These are phyloP conservation scores for Tetrao urogallus DNA, from an alignment of 2,113 vertebrate genomes.

Conservation along the genomic window DNA sequence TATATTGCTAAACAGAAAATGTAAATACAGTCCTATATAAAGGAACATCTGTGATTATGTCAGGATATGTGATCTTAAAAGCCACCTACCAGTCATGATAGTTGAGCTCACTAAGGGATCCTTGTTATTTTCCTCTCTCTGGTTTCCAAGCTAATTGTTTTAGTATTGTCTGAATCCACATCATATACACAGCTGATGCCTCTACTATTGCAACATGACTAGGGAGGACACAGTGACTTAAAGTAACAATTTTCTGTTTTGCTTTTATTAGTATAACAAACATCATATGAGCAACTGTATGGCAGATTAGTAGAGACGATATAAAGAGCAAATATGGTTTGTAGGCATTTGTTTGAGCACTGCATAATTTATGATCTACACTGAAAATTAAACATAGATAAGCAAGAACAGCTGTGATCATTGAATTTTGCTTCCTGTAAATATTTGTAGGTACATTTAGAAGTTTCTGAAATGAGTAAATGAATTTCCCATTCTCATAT, in stretches of 20 bases:
- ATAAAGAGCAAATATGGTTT: not conserved
- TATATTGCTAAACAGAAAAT: not conserved
- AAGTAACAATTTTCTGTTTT: not conserved
- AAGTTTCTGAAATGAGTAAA: not conserved
- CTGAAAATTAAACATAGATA: not conserved
- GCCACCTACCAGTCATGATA: no score
- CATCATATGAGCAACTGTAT: not conserved
- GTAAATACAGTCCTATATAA: not conserved
- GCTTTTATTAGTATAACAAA: not conserved
- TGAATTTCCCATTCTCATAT: not conserved
- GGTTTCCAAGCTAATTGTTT: not conserved
- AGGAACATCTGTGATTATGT: not conserved
- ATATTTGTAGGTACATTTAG: not conserved
- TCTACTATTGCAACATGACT: not conserved
- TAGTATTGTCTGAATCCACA: not conserved
- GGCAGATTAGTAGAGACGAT: not conserved
- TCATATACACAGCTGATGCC: not conserved
- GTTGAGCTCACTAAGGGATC: not conserved
- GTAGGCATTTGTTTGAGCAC: not conserved
- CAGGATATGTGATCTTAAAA: not conserved
- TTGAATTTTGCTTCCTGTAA: not conserved
- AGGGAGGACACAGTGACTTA: not conserved
- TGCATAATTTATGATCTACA: not conserved
- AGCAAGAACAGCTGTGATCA: not conserved
- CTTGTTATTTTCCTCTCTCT: not conserved